phyloP scores from a whole-genome alignment of 1,140 invertebrate species.

The Heliothis virescens region DNA sequence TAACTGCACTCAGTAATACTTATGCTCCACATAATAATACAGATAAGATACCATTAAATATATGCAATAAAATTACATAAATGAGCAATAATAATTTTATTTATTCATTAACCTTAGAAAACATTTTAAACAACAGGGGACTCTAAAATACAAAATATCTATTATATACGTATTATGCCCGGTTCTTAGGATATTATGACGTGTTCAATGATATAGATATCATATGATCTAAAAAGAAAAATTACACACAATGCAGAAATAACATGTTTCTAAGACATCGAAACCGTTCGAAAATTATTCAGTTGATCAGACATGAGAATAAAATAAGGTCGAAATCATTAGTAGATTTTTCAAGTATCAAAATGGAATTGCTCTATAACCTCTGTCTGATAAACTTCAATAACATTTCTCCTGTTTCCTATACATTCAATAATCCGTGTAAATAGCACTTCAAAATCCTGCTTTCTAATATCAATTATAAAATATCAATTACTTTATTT shows the following conservation, averaged over 20 bases:
- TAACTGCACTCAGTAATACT: neutral
- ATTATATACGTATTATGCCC: constrained; percentile 36
- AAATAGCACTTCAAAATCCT: constrained; percentile 11
- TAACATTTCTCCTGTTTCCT: neutral
- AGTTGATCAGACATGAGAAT: no score
- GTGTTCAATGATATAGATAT: constrained; percentile 33
- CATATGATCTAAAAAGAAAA: constrained; percentile 19
- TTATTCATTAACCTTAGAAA: constrained; percentile 52
- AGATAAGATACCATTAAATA: neutral
- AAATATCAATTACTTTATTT: neutral
- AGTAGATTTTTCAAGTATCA: no score
- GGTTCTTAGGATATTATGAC: constrained; percentile 15
- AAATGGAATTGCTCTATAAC: no score
- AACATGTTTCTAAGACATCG: neutral
- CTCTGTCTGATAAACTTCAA: no score
- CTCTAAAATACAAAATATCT: constrained; percentile 53
- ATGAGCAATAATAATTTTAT: constrained; percentile 51
- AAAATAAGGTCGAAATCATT: no score
- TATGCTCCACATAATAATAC: constrained; percentile 53
- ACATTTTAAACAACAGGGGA: constrained; percentile 48
- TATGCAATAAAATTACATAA: constrained; percentile 47
- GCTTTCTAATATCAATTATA: neutral
- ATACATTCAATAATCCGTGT: neutral
- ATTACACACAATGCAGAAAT: neutral
- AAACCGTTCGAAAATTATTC: no score